Percentiles rank a stretch among this genome's conserved stretches.
These are phyloP conservation scores for Drosophila formosana DNA, from an alignment of 2,888 invertebrate species.

Conservation along the genomic window DNA sequence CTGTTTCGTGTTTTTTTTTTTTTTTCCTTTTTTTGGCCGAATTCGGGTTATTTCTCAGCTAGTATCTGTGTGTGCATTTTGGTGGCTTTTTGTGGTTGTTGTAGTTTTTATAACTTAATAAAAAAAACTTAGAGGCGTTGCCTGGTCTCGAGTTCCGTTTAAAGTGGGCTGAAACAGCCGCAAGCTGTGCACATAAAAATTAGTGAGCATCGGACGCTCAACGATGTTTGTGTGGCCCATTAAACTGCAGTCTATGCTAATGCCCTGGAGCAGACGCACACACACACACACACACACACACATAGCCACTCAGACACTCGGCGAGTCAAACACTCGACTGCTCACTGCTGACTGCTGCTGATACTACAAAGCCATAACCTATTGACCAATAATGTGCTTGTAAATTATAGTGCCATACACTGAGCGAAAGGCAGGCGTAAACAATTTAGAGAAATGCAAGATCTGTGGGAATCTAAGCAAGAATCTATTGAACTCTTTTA, in stretches of 20 bases:
- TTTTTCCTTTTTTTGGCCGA: constrained; percentile 16
- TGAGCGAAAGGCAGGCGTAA: neutral
- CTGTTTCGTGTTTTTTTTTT: neutral
- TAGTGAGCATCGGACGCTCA: constrained; percentile 50
- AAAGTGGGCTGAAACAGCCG: constrained; percentile 66
- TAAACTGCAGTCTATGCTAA: constrained; percentile 65
- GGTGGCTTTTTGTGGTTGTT: constrained; percentile 7
- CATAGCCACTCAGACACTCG: neutral
- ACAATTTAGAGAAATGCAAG: neutral
- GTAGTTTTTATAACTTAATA: constrained; percentile 75
- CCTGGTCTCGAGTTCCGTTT: constrained; percentile 66
- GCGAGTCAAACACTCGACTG: constrained; percentile 1
- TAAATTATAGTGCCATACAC: constrained; percentile 48
- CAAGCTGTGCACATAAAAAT: constrained; percentile 67
- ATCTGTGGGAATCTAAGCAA: neutral
- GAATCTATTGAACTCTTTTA: too few relatives aligned
- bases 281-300: constrained; percentile 13
- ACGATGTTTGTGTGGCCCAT: constrained; percentile 59
- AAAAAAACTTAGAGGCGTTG: constrained; percentile 60
- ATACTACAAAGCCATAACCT: constrained; percentile 48
- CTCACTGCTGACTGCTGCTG: neutral
- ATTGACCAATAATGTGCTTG: constrained; percentile 56
- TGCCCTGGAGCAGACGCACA: constrained; percentile 36
- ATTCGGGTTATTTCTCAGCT: constrained; percentile 47
- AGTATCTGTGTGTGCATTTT: constrained; percentile 14